Evolutionary conservation across 1,140 invertebrate genomes (phyloP).

Genomic region (Zaprionus inermis): DNA sequence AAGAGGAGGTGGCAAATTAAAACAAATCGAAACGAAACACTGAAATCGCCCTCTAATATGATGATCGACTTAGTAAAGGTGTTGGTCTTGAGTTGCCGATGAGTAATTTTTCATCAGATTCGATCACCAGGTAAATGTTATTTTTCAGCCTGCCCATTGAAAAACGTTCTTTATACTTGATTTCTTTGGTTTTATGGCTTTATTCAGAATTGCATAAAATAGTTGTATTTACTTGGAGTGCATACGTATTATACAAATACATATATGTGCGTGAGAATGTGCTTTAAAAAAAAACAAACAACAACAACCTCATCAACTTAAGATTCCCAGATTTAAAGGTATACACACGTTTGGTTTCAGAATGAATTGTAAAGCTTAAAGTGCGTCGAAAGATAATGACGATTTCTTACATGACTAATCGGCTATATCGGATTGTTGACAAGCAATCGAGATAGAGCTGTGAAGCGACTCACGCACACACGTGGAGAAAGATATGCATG

Average conservation of each 20-base stretch:
- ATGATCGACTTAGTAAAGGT: no score
- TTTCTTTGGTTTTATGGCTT: conserved; percentile 1
- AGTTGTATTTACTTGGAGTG: not conserved
- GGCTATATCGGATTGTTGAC: not conserved
- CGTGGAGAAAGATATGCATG: conserved; percentile 38
- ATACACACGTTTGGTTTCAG: not conserved
- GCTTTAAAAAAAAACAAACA: not conserved
- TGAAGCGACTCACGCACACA: not conserved
- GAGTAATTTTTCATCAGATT: no score
- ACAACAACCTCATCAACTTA: not conserved
- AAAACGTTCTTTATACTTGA: not conserved
- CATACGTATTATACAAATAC: not conserved
- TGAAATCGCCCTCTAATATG: no score
- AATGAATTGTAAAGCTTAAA: no score
- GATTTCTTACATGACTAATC: not conserved
- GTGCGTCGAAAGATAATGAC: not conserved
- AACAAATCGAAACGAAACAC: no score
- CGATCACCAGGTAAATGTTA: no score
- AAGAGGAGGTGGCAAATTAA: no score
- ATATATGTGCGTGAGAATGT: not conserved
- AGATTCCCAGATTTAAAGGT: no score
- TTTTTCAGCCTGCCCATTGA: no score
- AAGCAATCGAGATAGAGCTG: not conserved
- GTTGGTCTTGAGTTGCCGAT: no score
- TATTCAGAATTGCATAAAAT: conserved; percentile 3